Evolutionary conservation across 2,113 vertebrate genomes (phyloP), one percentile per base, ranked within the genome.

Genomic region (Machaerirhynchus nigripectus): DNA sequence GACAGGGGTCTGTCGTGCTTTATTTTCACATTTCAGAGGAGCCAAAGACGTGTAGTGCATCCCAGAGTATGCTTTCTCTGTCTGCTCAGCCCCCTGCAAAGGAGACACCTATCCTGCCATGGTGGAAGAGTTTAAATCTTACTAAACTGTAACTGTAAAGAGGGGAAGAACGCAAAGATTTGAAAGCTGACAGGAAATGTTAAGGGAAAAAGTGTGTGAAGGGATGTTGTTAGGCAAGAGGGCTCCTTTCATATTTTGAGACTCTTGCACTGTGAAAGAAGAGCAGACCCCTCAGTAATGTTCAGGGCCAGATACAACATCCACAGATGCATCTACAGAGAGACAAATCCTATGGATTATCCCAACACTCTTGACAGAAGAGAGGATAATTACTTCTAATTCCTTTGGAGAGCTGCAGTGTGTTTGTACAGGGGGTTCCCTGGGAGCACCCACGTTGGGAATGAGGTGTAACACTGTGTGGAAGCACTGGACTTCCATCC

Each of bases 391-490:
- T 61, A 52, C 52, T 78, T 56, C 42, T 65, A 31, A 39, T 55
- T 83, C 31, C 39, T 77, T 67, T 42, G 75, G 56, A 88, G 19
- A 69, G 9, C 15, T n/a, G 24, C 19, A 63, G n/a, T 59, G 59
- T 22, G 13, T 59, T 84, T n/a, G 2, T 74, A 18, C 30, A 3
- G 10, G 23, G 24, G 9, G 24, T 16, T 78, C 7, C 40, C 39
- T 84, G 22, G 24, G 30, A 70, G 10, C 18, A 15, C 13, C 57
- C 2, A 0, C 3, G 3, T 2, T 30, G 50, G 59, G 55, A n/a
- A 61, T 7, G 6, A 1, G 0, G 27, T 33, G 27, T 35, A 39
- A 70, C 21, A 17, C 10, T 20, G 23, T 3, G 6, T 28, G 40
- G 64, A 74, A 81, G 6, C 0, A 0, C 40, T 56, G 57, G 46